Percentiles rank a stretch among this genome's conserved stretches.
Conservation (phyloP, 2,888 invertebrate species). For the Xestia ashworthii region DNA sequence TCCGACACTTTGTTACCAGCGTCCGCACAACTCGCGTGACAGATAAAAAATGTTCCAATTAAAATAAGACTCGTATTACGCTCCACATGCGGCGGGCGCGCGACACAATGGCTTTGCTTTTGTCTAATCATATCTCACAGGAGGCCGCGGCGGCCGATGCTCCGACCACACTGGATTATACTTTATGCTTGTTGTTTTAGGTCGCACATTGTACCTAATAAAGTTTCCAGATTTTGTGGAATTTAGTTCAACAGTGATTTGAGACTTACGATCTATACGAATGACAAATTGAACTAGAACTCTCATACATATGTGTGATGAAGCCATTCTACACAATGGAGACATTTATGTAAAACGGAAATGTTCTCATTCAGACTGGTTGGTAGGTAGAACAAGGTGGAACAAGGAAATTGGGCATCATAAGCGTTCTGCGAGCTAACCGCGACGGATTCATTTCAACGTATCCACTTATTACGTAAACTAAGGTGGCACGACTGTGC, state of each 20-base stretch:
- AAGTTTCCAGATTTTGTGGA: neutral
- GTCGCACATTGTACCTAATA: neutral
- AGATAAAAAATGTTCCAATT: conserved; percentile 83
- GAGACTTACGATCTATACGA: conserved; percentile 9
- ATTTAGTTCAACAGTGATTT: conserved; percentile 17
- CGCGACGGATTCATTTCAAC: conserved; percentile 77
- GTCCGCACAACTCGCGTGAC: conserved; percentile 75
- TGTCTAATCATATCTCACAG: conserved; percentile 71
- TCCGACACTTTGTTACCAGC: conserved; percentile 73
- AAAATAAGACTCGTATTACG: conserved; percentile 79
- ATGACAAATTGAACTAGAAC: conserved; percentile 9
- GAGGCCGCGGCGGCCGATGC: conserved; percentile 42
- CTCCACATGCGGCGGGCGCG: conserved; percentile 80
- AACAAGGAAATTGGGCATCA: conserved; percentile 77
- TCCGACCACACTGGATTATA: conserved; percentile 42
- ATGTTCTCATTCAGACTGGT: conserved; percentile 70
- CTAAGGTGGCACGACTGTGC: conserved; percentile 84
- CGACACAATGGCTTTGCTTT: conserved; percentile 79
- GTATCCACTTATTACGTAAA: conserved; percentile 86
- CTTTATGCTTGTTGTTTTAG: conserved; percentile 33
- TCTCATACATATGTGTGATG: conserved; percentile 32
- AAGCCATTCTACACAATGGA: conserved; percentile 29
- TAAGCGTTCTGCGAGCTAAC: conserved; percentile 72
- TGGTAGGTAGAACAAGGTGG: conserved; percentile 44
- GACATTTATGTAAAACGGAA: conserved; percentile 63